Evolutionary conservation across 2,888 invertebrate genomes (phyloP), one percentile per base, ranked within the genome.

Genomic region (Phyllotreta cruciferae): DNA sequence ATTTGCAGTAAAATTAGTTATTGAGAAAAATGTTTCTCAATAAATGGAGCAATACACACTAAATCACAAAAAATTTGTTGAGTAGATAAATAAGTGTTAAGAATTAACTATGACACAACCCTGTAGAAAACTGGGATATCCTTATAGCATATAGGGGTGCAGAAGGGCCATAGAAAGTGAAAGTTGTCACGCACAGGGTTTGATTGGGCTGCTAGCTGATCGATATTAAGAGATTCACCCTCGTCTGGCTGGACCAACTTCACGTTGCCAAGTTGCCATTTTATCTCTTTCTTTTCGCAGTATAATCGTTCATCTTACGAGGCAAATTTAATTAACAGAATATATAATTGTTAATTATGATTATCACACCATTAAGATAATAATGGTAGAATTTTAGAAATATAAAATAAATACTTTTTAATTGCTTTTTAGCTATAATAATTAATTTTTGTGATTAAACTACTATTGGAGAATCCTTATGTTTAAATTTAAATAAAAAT

Each of bases 121-220:
- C 63, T 64, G 9, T 64, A 60, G 24, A 24, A 24, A 24, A 24
- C 24, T n/a, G 55, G 37, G 45, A 62, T 61, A 64, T 64, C 62
- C 63, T 63, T 60, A 42, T 56, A 39, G 37, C 60, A 60, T 39
- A 70, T 69, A 70, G 72, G 71, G 69, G 72, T 68, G 71, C 67
- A 67, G 71, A 74, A 73, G 74, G 75, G 74, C 72, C 54, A 66
- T 73, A 72, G 75, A 78, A 76, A 80, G 80, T 77, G 80, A 80
- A 78, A 80, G 79, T 79, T 81, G 80, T 81, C 81, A 81, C 81
- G 81, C 81, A 81, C 81, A 80, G 75, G 77, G 79, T 79, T 81
- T 81, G 80, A 81, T 81, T 81, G 81, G 81, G 77, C 80, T 79
- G 76, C 79, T 77, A 77, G 78, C 79, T 79, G 79, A 80, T 80